Evolutionary conservation across 2,888 invertebrate genomes (phyloP).

Genomic region (Drosophila mimetica): DNA sequence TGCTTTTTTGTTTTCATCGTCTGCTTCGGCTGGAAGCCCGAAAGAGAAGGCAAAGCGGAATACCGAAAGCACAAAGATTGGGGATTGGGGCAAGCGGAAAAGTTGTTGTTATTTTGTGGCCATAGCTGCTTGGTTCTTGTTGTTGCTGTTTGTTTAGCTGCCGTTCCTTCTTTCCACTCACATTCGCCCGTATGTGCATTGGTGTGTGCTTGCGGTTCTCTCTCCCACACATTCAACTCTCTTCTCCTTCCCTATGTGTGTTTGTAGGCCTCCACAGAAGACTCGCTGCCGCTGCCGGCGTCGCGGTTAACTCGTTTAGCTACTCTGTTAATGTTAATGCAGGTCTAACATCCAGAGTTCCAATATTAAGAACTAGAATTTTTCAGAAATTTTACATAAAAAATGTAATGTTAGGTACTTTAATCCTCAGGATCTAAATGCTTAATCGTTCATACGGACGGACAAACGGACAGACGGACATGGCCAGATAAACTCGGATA

Average conservation of each 20-base stretch:
- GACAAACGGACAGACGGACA: no score
- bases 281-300: slow-evolving; percentile 39
- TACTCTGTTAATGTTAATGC: slow-evolving; percentile 45
- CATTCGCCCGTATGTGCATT: slow-evolving; percentile 37
- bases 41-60: slow-evolving; percentile 41
- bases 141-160: slow-evolving; percentile 74
- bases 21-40: slow-evolving; percentile 50
- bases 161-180: slow-evolving; percentile 61
- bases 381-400: no score
- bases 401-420: no score
- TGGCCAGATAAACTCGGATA: no score
- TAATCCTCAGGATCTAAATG: no score
- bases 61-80: no score
- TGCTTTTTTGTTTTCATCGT: slow-evolving; percentile 77
- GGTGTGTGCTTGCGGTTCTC: slow-evolving; percentile 33
- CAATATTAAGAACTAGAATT: no score
- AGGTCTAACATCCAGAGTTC: slow-evolving; percentile 7
- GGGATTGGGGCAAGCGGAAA: no score
- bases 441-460: no score
- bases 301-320: slow-evolving; percentile 67
- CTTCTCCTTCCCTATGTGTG: slow-evolving; percentile 47
- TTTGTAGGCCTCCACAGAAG: slow-evolving; percentile 66
- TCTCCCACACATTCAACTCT: slow-evolving; percentile 17
- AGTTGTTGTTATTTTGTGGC: slow-evolving; percentile 24
- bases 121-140: slow-evolving; percentile 45